phyloP scores from a whole-genome alignment of 2,113 vertebrate species.

The Mormyrus lacerda region DNA sequence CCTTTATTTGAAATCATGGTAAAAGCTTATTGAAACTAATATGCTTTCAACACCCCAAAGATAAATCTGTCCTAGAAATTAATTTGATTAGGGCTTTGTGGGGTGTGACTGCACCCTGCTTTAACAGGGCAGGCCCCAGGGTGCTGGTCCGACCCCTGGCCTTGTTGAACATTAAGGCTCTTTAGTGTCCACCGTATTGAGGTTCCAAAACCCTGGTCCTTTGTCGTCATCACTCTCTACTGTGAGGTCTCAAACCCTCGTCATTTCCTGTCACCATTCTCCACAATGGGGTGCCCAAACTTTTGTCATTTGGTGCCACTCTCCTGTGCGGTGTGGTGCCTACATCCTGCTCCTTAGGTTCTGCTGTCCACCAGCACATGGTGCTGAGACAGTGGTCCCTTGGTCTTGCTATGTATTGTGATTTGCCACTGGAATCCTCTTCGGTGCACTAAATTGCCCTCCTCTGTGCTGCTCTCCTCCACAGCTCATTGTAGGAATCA shows the following conservation, averaged over 20 bases:
- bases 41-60: background rate
- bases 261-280: background rate
- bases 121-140: background rate
- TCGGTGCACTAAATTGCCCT: background rate
- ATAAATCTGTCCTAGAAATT: conserved; percentile 12
- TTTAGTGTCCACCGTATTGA: background rate
- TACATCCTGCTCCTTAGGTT: background rate
- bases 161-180: background rate
- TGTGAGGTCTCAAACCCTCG: background rate
- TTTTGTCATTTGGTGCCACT: background rate
- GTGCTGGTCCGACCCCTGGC: background rate
- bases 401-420: background rate
- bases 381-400: background rate
- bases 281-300: background rate
- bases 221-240: background rate
- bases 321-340: background rate
- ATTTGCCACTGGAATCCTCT: background rate
- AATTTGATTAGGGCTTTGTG: conserved; percentile 6
- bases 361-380: background rate
- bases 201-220: background rate
- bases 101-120: background rate
- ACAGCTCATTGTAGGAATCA: conserved; percentile 65
- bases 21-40: background rate
- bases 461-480: conserved; percentile 1
- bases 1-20: background rate